A percentile compares a stretch with the other conserved stretches of the same genome.
Evolutionary conservation across 2,797 vertebrate genomes (phyloP).

Genomic region (Phyllotis vaccarum): DNA sequence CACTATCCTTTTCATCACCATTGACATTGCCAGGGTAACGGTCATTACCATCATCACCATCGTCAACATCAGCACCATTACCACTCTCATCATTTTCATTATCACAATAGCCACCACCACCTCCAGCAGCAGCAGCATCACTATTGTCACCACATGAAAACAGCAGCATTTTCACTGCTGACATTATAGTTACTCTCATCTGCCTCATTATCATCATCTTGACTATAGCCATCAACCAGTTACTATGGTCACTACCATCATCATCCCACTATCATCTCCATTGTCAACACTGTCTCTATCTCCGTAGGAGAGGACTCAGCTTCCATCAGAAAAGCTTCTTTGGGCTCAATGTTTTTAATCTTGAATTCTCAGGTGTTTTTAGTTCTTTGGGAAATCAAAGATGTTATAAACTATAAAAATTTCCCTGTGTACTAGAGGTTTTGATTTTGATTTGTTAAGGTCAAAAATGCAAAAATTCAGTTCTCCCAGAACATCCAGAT

Average conservation of each 20-base stretch:
- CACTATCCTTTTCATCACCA: neutral
- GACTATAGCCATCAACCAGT: neutral
- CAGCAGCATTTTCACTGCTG: neutral
- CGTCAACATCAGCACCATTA: neutral
- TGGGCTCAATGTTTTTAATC: neutral
- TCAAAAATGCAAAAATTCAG: neutral
- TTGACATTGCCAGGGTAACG: neutral
- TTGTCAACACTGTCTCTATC: neutral
- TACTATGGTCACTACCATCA: neutral
- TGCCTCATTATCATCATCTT: neutral
- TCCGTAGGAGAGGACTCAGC: neutral
- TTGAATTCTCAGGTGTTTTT: conserved; percentile 15
- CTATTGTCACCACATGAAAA: rapidly evolving
- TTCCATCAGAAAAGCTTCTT: neutral
- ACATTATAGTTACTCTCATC: neutral
- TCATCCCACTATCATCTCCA: too few species aligned
- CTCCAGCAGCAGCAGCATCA: neutral
- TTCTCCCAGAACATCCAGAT: neutral
- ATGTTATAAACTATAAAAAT: neutral
- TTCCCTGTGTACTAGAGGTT: neutral
- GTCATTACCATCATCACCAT: too few species aligned
- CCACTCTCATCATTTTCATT: too few species aligned
- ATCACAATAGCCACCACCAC: neutral
- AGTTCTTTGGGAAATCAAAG: neutral
- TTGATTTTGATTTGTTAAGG: neutral